Base-by-base conservation (phyloP, 2,797 vertebrate genomes). In the Cebuella pygmaea region DNA sequence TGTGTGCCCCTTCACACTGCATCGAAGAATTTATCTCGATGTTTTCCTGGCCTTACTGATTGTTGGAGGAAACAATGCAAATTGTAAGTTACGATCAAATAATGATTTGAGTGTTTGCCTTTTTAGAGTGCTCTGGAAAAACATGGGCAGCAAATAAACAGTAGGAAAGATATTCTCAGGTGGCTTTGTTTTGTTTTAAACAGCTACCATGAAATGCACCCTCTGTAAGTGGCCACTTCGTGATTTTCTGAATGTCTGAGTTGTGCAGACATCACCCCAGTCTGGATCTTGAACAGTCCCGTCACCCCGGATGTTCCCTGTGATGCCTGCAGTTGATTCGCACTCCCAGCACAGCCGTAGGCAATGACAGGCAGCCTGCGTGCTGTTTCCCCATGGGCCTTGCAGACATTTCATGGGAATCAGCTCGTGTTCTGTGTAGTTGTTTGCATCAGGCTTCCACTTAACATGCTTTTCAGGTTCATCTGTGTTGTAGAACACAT, bases 401-500 rank as follows among this genome's bases (percentile, higher is more conserved):
- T 46, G 30, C 36, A 15, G 86, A 33, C 27, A 2, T 17, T 55
- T 26, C 46, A 5, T 14, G 1, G 39, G 1, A 7, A 4, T 26
- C 33, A 67, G 33, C 0, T 39, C 22, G 1, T n/a, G 61, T 41
- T 4, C 1, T 4, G 4, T 30, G 67, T 8, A 22, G 72, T 30
- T 61, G 41, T 75, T 24, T 13, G 9, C 24, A 39, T 19, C 44
- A 13, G 27, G 4, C 52, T 26, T 48, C 46, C n/a, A 2, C 17
- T 20, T 22, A 2, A 8, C 2, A 8, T 4, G 50, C 4, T 41
- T 80, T 61, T 30, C 17, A 76, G 61, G 50, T 7, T 19, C 2
- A 3, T 4, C 22, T 2, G 0, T 14, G 41, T 11, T 6, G 24
- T 15, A 17, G 50, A 8, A 4, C 0, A 14, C 39, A 1, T 10